Percentiles rank a stretch among this genome's conserved stretches.
phyloP scores from a whole-genome alignment of 2,888 invertebrate species.

The Caenorhabditis uteleia region DNA sequence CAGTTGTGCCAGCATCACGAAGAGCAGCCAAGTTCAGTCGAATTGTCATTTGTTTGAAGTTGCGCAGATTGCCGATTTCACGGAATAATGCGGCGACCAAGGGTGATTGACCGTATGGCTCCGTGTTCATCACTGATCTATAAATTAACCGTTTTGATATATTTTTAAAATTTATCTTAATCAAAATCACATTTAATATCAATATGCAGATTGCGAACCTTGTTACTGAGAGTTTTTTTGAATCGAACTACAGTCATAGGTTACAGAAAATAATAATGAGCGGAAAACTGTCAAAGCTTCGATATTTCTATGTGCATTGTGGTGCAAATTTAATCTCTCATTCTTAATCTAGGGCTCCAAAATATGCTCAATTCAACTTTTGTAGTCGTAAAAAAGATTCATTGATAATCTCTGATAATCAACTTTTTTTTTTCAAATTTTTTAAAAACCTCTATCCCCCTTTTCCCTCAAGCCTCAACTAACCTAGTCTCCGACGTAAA shows the following conservation, averaged over 20 bases:
- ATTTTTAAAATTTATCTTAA: background rate
- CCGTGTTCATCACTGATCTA: slow-evolving; percentile 29
- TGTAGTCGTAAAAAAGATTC: background rate
- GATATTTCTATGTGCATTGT: no score
- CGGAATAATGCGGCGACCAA: slow-evolving; percentile 49
- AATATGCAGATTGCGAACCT: no score
- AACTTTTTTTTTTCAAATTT: background rate
- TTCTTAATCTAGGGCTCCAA: no score
- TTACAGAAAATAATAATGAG: no score
- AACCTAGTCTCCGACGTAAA: slow-evolving; percentile 53
- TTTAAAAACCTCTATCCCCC: no score
- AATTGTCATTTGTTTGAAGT: slow-evolving; percentile 50
- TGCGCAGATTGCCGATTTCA: slow-evolving; percentile 46
- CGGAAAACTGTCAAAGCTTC: no score
- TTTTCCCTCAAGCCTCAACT: no score
- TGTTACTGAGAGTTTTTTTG: no score
- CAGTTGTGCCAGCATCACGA: slow-evolving; percentile 6
- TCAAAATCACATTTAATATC: no score
- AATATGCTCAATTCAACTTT: background rate
- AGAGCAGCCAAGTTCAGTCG: slow-evolving; percentile 44
- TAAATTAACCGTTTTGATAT: slow-evolving; percentile 2
- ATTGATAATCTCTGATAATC: background rate
- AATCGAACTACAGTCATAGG: no score
- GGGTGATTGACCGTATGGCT: slow-evolving; percentile 37
- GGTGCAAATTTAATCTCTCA: no score